Evolutionary conservation across 1,140 invertebrate genomes (phyloP), one percentile per base, ranked within the genome.

Genomic region (Drosophila willistoni): DNA sequence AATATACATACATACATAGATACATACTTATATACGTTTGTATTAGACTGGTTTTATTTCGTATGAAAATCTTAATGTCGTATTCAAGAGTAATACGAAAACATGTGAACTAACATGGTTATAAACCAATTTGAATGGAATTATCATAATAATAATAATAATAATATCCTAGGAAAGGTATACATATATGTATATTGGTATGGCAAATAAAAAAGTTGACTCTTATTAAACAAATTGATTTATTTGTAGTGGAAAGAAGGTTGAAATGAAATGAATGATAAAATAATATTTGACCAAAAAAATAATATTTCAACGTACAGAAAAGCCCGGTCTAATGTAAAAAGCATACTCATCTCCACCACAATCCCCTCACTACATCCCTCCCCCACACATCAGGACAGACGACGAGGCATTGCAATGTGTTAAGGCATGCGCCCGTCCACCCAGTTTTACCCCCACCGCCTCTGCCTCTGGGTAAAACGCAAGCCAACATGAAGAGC

Each of bases 401-500:
- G 17, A 10, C 44, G 34, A 10, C 12, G 12, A 51, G 44, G 17
- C 17, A 51, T 51, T 71, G 79, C 79, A 79, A 77, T 77, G 72
- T 86, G 83, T 78, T 73, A 79, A 76, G 71, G 72, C 72, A 65
- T 67, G 63, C 42, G 69, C 44, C 75, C 62, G 51, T 4, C 29
- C 36, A 13, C 54, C 56, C 33, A 33, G 13, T 59, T 36, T 57
- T 19, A 56, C 2, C 2, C 10, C 51, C 33, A 51, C 17, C 14
- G 62, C 41, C 25, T 60, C 25, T 19, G 44, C 7, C 17, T 3
- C 17, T 51, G 19, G 44, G 44, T 51, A 22, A 56, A 54, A 64
- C 65, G 51, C 67, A 71, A 76, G 67, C 70, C 75, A 68, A 80
- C 77, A 68, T 74, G 68, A 87, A 69, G 57, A 85, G 78, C 77